Evolutionary conservation across 2,113 vertebrate species (phyloP).

Genomic region (Hemibagrus wyckioides): DNA sequence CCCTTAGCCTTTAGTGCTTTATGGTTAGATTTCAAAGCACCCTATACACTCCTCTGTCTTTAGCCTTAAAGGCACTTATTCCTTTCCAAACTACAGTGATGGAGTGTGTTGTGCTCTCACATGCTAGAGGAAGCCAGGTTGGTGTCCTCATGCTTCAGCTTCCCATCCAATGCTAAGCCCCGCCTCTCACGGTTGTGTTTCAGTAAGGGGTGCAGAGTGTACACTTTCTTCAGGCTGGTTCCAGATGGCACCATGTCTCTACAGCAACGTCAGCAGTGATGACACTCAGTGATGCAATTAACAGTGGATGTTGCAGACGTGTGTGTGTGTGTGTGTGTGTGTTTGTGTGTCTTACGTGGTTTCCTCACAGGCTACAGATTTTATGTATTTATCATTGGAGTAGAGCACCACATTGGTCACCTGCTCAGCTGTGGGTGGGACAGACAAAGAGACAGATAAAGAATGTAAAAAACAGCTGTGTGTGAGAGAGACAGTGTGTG

Average conservation of each 20-base stretch:
- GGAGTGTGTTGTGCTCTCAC: slow-evolving; percentile 18
- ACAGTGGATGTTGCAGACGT: background rate
- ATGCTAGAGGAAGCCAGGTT: slow-evolving; percentile 84
- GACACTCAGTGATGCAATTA: background rate
- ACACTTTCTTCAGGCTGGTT: slow-evolving; percentile 78
- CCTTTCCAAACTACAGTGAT: background rate
- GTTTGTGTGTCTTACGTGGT: slow-evolving; percentile 74
- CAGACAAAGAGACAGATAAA: slow-evolving; percentile 1
- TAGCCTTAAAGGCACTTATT: background rate
- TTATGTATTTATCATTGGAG: slow-evolving; percentile 88
- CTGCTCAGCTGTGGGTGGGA: slow-evolving; percentile 81
- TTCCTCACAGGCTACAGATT: slow-evolving; percentile 85
- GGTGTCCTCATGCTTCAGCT: slow-evolving; percentile 89
- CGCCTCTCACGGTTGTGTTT: slow-evolving; percentile 78
- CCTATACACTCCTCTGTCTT: background rate
- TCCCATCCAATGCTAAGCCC: slow-evolving; percentile 90
- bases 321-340: slow-evolving; percentile 38
- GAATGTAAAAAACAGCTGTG: background rate
- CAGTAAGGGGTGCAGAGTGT: slow-evolving; percentile 80
- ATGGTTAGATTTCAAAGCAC: background rate
- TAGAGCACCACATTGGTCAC: slow-evolving; percentile 89
- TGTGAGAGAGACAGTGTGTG: background rate
- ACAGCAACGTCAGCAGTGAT: slow-evolving; percentile 30
- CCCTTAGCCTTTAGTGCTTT: background rate
- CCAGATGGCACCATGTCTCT: slow-evolving; percentile 82